These are phyloP conservation scores for Sander vitreus DNA, from an alignment of 2,113 vertebrate species.

Conservation along the genomic window DNA sequence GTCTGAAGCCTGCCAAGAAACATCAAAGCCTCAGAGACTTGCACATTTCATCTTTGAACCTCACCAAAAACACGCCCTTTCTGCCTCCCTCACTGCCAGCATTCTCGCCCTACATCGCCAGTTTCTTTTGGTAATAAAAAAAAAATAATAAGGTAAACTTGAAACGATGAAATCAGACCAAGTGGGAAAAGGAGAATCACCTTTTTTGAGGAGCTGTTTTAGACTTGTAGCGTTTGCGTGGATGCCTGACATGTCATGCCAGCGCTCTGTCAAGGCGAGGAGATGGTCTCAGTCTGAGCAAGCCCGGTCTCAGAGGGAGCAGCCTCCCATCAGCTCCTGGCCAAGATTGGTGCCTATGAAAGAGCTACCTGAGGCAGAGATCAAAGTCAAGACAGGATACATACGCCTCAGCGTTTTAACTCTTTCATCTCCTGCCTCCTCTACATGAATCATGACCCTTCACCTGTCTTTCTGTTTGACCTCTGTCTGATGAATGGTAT, in stretches of 20 bases:
- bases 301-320: slow-evolving; percentile 57
- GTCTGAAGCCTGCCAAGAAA: slow-evolving; percentile 77
- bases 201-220: slow-evolving; percentile 23
- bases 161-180: slow-evolving; percentile 9
- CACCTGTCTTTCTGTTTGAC: slow-evolving; percentile 71
- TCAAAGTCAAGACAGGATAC: slow-evolving; percentile 81
- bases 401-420: slow-evolving; percentile 75
- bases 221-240: neutral
- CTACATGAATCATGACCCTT: slow-evolving; percentile 67
- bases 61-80: slow-evolving; percentile 62
- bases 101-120: slow-evolving; percentile 28
- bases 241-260: slow-evolving; percentile 26
- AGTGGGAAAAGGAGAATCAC: slow-evolving; percentile 29
- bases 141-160: neutral
- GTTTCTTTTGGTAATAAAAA: slow-evolving; percentile 30
- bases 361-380: slow-evolving; percentile 80
- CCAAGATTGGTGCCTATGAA: slow-evolving; percentile 77
- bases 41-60: slow-evolving; percentile 78
- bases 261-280: slow-evolving; percentile 33
- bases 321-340: slow-evolving; percentile 65
- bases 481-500: slow-evolving; percentile 42
- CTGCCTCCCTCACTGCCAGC: slow-evolving; percentile 31
- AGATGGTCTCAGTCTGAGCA: slow-evolving; percentile 69
- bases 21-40: slow-evolving; percentile 78
- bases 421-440: slow-evolving; percentile 78